A percentile compares a stretch with the other conserved stretches of the same genome.
These are phyloP conservation scores for Cinclus cinclus DNA, from an alignment of 2,113 vertebrate genomes.

Conservation along the genomic window DNA sequence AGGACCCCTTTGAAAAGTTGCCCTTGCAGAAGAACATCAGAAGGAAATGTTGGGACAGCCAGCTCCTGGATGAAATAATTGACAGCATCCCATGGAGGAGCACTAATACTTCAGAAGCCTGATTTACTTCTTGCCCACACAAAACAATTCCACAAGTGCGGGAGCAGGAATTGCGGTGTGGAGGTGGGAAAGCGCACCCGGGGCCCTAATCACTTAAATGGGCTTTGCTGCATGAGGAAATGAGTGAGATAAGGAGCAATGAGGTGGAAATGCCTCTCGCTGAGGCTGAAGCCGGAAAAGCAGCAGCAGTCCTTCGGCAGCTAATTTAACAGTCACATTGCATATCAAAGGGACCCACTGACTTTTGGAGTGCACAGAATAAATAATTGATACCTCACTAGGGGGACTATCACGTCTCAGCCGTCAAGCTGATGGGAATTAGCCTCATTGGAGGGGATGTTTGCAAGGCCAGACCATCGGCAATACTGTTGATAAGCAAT, in stretches of 20 bases:
- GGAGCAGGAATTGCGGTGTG: neutral
- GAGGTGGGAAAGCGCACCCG: neutral
- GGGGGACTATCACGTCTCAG: neutral
- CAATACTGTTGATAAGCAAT: neutral
- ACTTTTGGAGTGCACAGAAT: slow-evolving; percentile 20
- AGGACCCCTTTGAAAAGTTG: neutral
- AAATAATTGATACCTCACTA: slow-evolving; percentile 11
- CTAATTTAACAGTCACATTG: neutral
- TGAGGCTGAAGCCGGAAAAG: neutral
- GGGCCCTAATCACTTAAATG: neutral
- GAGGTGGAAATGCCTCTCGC: neutral
- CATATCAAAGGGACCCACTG: slow-evolving; percentile 11
- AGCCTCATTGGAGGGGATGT: slow-evolving; percentile 5
- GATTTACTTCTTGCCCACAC: neutral
- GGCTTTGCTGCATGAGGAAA: neutral
- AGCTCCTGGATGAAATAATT: neutral
- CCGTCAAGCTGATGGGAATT: slow-evolving; percentile 16
- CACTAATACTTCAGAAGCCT: neutral
- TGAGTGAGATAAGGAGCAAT: neutral
- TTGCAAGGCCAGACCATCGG: neutral
- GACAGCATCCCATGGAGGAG: neutral
- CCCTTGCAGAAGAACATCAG: neutral
- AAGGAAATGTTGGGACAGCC: neutral
- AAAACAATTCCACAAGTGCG: rapidly evolving
- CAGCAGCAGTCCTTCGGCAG: neutral